Conservation (phyloP, 1,140 invertebrate genomes). For the Aphelenchoides fujianensis region DNA sequence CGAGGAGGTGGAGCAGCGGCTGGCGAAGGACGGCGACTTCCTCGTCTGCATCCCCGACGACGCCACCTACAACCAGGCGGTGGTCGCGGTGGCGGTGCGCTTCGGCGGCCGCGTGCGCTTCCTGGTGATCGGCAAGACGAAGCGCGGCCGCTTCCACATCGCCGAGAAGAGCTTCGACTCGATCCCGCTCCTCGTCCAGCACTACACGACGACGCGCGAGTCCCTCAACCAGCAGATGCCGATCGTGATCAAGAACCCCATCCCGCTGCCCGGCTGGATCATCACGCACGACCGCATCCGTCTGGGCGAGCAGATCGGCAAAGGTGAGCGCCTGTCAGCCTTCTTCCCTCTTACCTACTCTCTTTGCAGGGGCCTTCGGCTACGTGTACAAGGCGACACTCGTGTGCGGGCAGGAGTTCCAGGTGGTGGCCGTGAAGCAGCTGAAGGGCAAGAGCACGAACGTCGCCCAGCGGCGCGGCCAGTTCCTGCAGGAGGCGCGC, state of each 20-base stretch:
- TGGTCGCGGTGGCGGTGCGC: not conserved
- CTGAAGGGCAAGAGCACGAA: slow-evolving; percentile 1
- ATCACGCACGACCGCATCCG: slow-evolving; percentile 17
- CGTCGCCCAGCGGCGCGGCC: not conserved
- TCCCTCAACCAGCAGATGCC: not conserved
- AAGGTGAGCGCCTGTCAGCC: too few relatives aligned
- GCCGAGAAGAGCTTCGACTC: slow-evolving; percentile 2
- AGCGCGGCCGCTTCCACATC: slow-evolving; percentile 4
- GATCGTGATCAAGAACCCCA: slow-evolving; percentile 8
- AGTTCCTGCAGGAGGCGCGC: slow-evolving; percentile 13
- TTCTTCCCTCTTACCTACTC: too few relatives aligned
- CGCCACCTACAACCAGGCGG: not conserved
- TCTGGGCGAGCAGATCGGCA: not conserved
- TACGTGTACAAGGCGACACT: slow-evolving; percentile 2
- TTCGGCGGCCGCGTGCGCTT: slow-evolving; percentile 2
- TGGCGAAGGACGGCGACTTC: slow-evolving; percentile 12
- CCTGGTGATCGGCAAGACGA: slow-evolving; percentile 13
- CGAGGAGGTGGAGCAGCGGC: slow-evolving; percentile 19
- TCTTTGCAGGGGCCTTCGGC: slow-evolving; percentile 18
- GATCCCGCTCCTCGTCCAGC: not conserved
- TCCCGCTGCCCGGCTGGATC: not conserved
- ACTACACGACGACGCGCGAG: slow-evolving; percentile 8
- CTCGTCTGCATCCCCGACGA: slow-evolving; percentile 17
- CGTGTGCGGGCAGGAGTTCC: not conserved
- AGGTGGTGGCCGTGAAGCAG: slow-evolving; percentile 1